Evolutionary conservation across 1,140 invertebrate species (phyloP), one percentile per base, ranked within the genome.

Genomic region (Musca domestica): DNA sequence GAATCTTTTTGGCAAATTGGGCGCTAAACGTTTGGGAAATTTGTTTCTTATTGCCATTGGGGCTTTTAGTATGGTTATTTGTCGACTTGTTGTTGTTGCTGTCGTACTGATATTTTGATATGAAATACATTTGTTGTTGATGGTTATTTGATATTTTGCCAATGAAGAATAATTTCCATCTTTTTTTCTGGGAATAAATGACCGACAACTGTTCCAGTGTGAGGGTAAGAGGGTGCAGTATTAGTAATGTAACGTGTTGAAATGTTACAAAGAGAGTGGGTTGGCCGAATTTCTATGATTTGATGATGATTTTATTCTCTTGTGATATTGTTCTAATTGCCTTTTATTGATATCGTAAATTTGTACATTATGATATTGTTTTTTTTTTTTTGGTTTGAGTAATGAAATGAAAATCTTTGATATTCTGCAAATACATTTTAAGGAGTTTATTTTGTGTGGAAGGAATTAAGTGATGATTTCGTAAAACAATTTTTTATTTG

Each of bases 291-390:
- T 25, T n/a, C 34, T 51, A 9, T 61, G 27, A 61, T 61, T 61
- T 61, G 30, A 61, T 34, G 56, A 61, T 61, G 30, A 61, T 61
- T 61, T 61, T 61, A 61, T 61, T 61, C 56, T 61, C 56, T 34
- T 61, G 19, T 61, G 30, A 61, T 41, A 61, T 41, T 61, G 56
- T 34, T 34, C 17, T 41, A 61, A 61, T 61, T 17, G 56, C 56
- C 56, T 61, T 61, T 34, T 61, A 61, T 61, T 61, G 56, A 27
- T 61, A 14, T 61, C 27, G 56, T 61, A 61, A 61, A 61, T 61
- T 41, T 19, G 56, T 5, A 51, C 4, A 20, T 51, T 51, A 1
- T 20, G 6, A 5, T 20, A 5, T 34, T 41, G 6, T 10, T 19
- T 17, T 61, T 56, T 56, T 14, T 54, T 41, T 41, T 61, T 61